Conservation (phyloP, 2,888 invertebrate species). For the Eupelmus urozonus region DNA sequence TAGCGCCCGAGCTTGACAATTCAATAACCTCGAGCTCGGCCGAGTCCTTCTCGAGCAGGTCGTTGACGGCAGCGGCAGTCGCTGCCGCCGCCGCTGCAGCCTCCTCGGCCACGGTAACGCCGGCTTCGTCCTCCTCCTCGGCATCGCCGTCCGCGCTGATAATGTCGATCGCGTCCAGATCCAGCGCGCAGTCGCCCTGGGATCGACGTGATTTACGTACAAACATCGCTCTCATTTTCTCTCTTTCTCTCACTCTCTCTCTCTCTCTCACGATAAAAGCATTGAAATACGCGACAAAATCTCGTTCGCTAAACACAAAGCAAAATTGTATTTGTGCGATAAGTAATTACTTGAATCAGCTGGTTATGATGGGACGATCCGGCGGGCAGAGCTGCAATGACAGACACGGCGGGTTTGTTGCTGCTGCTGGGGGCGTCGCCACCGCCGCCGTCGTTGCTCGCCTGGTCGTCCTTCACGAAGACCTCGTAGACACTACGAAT, state of each 20-base stretch:
- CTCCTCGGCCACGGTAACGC: background rate
- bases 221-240: background rate
- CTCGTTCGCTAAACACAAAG: too few relatives aligned
- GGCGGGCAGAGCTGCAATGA: constrained; percentile 54
- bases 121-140: constrained; percentile 35
- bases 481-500: constrained; percentile 72
- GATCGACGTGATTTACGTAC: constrained; percentile 25
- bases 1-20: background rate
- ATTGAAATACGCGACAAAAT: too few relatives aligned
- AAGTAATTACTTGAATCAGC: constrained; percentile 67
- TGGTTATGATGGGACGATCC: constrained; percentile 64
- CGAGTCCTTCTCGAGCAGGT: constrained; percentile 40
- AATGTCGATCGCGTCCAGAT: constrained; percentile 55
- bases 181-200: constrained; percentile 52
- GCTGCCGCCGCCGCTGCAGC: background rate
- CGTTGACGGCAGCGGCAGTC: constrained; percentile 2
- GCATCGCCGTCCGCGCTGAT: constrained; percentile 53
- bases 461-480: constrained; percentile 71
- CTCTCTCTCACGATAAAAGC: background rate
- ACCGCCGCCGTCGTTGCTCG: constrained; percentile 60
- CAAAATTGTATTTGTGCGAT: too few relatives aligned
- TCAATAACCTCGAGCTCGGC: constrained; percentile 44
- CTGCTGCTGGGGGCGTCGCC: background rate
- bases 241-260: too few relatives aligned
- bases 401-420: constrained; percentile 45